phyloP scores from a whole-genome alignment of 2,797 vertebrate species.

The Acridotheres tristis region DNA sequence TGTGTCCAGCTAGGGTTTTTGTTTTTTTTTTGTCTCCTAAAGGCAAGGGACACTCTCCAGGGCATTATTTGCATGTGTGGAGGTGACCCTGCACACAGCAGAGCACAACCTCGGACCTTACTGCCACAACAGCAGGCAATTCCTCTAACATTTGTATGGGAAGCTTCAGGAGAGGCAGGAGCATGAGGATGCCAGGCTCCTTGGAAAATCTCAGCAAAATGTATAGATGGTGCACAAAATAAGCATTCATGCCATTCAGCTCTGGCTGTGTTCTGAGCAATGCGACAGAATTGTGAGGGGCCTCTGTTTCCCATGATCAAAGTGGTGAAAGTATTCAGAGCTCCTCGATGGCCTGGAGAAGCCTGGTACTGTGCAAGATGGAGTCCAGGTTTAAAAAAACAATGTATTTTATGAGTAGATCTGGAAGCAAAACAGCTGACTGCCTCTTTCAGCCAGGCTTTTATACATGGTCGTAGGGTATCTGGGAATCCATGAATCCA shows the following conservation, averaged over 20 bases:
- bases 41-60: background rate
- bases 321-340: background rate
- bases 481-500: conserved; percentile 58
- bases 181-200: background rate
- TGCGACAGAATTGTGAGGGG: background rate
- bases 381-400: background rate
- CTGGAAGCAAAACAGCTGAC: conserved; percentile 33
- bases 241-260: background rate
- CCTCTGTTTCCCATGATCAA: background rate
- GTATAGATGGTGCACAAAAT: background rate
- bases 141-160: background rate
- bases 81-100: background rate
- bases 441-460: conserved; percentile 23
- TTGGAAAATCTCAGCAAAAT: background rate
- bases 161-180: background rate
- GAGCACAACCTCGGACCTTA: background rate
- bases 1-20: background rate
- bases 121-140: background rate
- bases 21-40: background rate
- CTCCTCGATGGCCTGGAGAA: background rate
- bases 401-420: background rate
- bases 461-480: conserved; percentile 4
- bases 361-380: background rate
- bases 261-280: background rate
- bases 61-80: background rate